phyloP scores from a whole-genome alignment of 2,113 vertebrate genomes.

The Strix uralensis region DNA sequence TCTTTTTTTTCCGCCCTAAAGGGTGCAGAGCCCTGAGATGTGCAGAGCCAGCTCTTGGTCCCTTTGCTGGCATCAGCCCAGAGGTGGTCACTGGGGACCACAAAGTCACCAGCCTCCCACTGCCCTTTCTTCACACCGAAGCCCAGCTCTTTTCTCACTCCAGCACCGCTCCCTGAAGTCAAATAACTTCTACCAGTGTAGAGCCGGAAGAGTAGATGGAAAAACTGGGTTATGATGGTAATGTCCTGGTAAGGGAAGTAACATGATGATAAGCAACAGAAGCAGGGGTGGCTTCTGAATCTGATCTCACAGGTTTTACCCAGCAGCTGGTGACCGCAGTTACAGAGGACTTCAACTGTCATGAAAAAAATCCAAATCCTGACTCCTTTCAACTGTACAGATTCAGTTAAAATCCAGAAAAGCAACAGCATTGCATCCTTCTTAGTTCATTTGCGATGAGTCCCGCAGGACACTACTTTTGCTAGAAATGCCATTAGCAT shows the following conservation, averaged over 20 bases:
- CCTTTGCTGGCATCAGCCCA: neutral
- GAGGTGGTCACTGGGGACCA: neutral
- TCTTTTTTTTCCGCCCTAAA: neutral
- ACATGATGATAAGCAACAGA: neutral
- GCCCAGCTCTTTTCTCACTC: neutral
- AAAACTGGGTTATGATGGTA: neutral
- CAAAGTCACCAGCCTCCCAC: neutral
- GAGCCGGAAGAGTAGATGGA: neutral
- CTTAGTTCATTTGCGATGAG: neutral
- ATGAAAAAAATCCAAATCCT: neutral
- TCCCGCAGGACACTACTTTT: neutral
- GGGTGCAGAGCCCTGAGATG: neutral
- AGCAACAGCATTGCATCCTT: neutral
- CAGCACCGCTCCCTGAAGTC: neutral
- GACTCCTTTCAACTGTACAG: neutral
- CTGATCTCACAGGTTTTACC: neutral
- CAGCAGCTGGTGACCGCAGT: neutral
- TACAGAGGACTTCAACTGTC: neutral
- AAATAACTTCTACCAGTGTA: neutral
- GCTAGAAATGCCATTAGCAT: slow-evolving; percentile 28
- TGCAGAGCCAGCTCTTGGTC: neutral
- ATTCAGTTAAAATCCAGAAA: neutral
- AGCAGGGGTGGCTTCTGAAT: neutral
- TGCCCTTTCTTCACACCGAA: neutral
- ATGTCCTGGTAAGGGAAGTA: neutral